phyloP scores from a whole-genome alignment of 2,888 invertebrate genomes.

The Leptopterna dolabrata region DNA sequence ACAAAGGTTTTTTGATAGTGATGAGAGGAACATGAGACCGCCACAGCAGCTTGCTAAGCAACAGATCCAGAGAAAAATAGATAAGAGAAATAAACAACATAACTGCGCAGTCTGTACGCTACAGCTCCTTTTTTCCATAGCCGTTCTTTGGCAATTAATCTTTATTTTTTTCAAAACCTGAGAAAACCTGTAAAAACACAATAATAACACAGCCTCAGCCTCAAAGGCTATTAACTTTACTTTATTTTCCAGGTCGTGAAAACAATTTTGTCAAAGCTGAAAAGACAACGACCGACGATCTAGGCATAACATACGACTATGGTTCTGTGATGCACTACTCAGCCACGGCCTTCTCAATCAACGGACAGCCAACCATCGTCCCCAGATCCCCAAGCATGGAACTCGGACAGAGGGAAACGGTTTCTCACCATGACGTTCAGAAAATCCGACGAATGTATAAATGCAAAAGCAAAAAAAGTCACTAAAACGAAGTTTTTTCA shows the following conservation, averaged over 20 bases:
- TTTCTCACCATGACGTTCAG: slow-evolving; percentile 78
- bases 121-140: too few species aligned
- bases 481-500: background rate
- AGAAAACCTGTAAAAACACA: too few species aligned
- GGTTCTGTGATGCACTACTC: slow-evolving; percentile 89
- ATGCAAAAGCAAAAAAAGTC: slow-evolving; percentile 67
- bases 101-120: too few species aligned
- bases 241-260: slow-evolving; percentile 69
- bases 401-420: slow-evolving; percentile 80
- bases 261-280: slow-evolving; percentile 79
- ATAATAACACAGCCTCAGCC: too few species aligned
- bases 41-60: too few species aligned
- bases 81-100: too few species aligned
- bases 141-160: too few species aligned
- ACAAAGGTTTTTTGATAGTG: too few species aligned
- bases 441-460: slow-evolving; percentile 83
- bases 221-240: too few species aligned
- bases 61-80: too few species aligned
- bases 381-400: slow-evolving; percentile 68
- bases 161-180: too few species aligned
- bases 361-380: slow-evolving; percentile 78
- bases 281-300: slow-evolving; percentile 72
- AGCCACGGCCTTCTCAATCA: slow-evolving; percentile 79
- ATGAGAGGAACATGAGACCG: too few species aligned
- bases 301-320: slow-evolving; percentile 81